A percentile compares a stretch with the other conserved stretches of the same genome.
phyloP scores from a whole-genome alignment of 1,140 invertebrate genomes.

The Temnothorax curvispinosus region DNA sequence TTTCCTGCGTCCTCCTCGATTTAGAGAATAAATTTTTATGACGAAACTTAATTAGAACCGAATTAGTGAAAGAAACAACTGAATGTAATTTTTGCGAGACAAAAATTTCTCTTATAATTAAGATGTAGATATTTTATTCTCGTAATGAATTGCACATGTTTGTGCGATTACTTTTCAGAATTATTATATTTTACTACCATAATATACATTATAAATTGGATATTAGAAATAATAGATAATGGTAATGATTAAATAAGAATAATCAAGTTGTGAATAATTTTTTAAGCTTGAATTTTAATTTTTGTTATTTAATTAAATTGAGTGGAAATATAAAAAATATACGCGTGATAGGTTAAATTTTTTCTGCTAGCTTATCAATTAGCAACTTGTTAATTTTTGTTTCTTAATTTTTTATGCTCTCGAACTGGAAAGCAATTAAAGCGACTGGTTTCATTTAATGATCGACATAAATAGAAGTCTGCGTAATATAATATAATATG shows the following conservation, averaged over 20 bases:
- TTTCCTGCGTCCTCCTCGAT: background rate
- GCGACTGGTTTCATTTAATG: conserved; percentile 16
- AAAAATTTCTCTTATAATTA: background rate
- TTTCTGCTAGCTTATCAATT: background rate
- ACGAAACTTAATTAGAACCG: conserved; percentile 17
- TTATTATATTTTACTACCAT: background rate
- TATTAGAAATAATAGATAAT: background rate
- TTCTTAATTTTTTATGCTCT: background rate
- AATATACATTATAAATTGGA: background rate
- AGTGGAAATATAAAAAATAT: background rate
- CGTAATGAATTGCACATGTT: background rate
- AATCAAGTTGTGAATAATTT: background rate
- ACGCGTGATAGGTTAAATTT: background rate
- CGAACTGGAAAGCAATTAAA: conserved; percentile 33
- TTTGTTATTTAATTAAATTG: background rate
- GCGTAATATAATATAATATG: background rate
- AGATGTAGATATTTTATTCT: background rate
- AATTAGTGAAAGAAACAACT: background rate
- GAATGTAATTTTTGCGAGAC: background rate
- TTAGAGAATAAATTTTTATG: conserved; percentile 30
- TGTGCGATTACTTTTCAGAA: background rate
- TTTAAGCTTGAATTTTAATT: background rate
- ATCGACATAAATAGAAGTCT: background rate
- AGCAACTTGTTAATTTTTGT: background rate
- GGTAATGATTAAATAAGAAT: background rate